A percentile compares a stretch with the other conserved stretches of the same genome.
phyloP scores from a whole-genome alignment of 2,113 vertebrate genomes.

The Hyperoodon ampullatus region DNA sequence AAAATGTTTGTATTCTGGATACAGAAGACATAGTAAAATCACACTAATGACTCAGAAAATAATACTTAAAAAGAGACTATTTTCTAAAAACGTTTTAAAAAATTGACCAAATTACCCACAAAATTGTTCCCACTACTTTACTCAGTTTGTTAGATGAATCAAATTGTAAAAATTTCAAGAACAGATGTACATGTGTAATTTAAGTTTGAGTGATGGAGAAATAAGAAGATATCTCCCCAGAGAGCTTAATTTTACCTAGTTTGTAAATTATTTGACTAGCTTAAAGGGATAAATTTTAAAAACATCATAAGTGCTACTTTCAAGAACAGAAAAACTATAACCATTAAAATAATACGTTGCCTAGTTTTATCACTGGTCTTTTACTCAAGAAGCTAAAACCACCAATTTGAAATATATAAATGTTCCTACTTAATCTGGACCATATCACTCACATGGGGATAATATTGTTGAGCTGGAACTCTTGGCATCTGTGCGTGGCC shows the following conservation, averaged over 20 bases:
- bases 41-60: background rate
- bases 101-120: background rate
- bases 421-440: background rate
- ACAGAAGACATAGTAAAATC: background rate
- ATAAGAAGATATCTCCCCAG: background rate
- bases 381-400: background rate
- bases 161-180: background rate
- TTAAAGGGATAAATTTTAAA: background rate
- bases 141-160: background rate
- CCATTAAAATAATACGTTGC: background rate
- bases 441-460: constrained; percentile 84
- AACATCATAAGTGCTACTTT: background rate
- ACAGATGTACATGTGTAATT: background rate
- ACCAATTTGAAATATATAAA: background rate
- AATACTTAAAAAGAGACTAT: background rate
- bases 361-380: background rate
- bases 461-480: constrained; percentile 85
- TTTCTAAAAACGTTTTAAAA: constrained; percentile 33
- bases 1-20: background rate
- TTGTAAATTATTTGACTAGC: background rate
- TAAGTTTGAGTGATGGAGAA: background rate
- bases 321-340: background rate
- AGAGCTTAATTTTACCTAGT: constrained; percentile 26
- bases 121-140: background rate
- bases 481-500: constrained; percentile 81